Evolutionary conservation across 2,888 invertebrate genomes (phyloP).

Genomic region (Plagodis pulveraria): DNA sequence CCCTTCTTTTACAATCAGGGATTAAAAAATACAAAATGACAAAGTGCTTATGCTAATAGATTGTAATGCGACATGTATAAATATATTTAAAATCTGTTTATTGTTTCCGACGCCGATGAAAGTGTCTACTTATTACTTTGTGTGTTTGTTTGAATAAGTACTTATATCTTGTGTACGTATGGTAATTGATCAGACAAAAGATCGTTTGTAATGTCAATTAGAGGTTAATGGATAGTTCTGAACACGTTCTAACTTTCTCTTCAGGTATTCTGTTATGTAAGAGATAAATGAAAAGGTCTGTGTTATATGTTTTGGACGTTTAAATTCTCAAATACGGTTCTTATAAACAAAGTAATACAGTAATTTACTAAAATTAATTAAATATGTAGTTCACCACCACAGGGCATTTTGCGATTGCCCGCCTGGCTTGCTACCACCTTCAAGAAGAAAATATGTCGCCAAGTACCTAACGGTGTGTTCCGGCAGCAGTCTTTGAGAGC

Average conservation of each 20-base stretch:
- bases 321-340: no score
- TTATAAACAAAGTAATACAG: no score
- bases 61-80: neutral
- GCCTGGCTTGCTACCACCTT: no score
- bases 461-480: no score
- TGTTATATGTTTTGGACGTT: no score
- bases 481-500: no score
- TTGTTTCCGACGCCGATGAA: conserved; percentile 11
- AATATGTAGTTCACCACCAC: no score
- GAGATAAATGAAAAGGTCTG: neutral
- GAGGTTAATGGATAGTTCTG: conserved; percentile 28
- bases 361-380: no score
- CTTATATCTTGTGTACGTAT: neutral
- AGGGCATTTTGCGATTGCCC: no score
- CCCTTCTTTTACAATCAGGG: no score
- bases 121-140: conserved; percentile 17
- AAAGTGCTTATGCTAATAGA: neutral
- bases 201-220: conserved; percentile 41
- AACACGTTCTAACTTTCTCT: conserved; percentile 38
- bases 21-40: neutral
- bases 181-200: conserved; percentile 36
- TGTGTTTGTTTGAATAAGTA: neutral
- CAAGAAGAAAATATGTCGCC: no score
- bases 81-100: conserved; percentile 1
- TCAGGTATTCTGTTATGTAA: conserved; percentile 35